Base-by-base conservation (phyloP, 2,888 invertebrate species). In the Heliothis peltigera region DNA sequence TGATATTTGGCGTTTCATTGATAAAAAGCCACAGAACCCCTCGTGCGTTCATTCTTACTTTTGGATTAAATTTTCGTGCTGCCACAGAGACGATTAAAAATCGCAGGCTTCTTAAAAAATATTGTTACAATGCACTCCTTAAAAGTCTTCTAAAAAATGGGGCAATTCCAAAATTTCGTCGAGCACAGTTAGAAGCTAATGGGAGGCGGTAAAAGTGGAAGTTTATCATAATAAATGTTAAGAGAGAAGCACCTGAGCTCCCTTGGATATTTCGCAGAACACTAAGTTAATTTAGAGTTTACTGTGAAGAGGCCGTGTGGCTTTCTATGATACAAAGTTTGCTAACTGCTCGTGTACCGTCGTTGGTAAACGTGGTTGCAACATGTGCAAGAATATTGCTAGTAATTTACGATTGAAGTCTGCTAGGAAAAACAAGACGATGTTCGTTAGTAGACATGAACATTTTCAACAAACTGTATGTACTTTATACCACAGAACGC, bases 151-250 rank as follows among this genome's bases (percentile, higher is more conserved):
- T 68, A 68, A 76, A 69, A 70, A 64, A 70, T 59, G 60, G 48
- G 53, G 59, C 64, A 62, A 83, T 83, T 81, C 51, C 60, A 73
- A 82, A 83, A 77, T 82, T 77, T 75, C 76, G 77, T 66, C 51
- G 75, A 62, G 72, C 66, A 62, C 63, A 65, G 67, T 70, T 64
- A 70, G 70, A 68, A 67, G 77, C 75, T 84, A 87, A 87, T 86
- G 82, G 84, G 68, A 61, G 73, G 56, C 73, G 71, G 81, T 77
- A 73, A 81, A 83, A 85, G 85, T 84, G 83, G 81, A 79, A 82
- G 83, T 88, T 82, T 86, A 83, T 88, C 88, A 87, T 87, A 87
- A 88, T 88, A 88, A 87, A 82, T 84, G 87, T 77, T 86, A 84
- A 85, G 81, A 86, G 84, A 78, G 61, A 66, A 81, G 76, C 88